Base-by-base conservation (phyloP, 2,113 vertebrate species). In the Prionailurus viverrinus region DNA sequence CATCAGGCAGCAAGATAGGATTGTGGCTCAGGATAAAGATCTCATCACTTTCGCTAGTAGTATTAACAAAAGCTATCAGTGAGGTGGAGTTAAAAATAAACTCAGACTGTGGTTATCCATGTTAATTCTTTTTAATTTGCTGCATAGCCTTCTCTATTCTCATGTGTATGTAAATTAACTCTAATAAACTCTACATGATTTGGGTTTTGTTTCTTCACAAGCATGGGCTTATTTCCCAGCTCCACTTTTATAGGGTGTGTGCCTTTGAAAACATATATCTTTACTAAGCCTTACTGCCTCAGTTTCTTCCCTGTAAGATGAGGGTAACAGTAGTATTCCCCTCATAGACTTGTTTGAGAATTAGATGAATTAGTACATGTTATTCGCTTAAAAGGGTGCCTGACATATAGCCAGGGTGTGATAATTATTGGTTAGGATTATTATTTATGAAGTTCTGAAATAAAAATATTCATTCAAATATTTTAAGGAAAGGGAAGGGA, bases 361-460 rank as follows among this genome's bases (percentile, higher is more conserved):
- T 29, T 71, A 69, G 89, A 71, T 87, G 33, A 51, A 80, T 29
- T 83, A 55, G 18, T 69, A 13, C 7, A 19, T 71, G 11, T 21
- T 92, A 61, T 61, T 97, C 33, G 3, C 23, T 51, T 76, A 79
- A 91, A 88, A 63, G 19, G 95, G 18, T 41, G 21, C 27, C 7
- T 94, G 89, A 82, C 11, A 86, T 9, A 41, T 55, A 65, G 6
- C 48, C 71, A 25, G 4, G 73, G 33, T n/a, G 90, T 81, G 69
- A 21, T 74, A 12, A 65, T 91, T 93, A 65, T 68, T 65, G 25
- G 16, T n/a, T 58, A 21, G 82, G n/a, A 87, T 85, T 83, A 79
- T 55, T 90, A 25, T 63, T 91, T 74, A 84, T 88, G 16, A 96
- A 92, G 29, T 36, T 21, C 61, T 92, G 45, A 63, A 74, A n/a